Base-by-base conservation (phyloP, 2,113 vertebrate genomes). In the Strix aluco region DNA sequence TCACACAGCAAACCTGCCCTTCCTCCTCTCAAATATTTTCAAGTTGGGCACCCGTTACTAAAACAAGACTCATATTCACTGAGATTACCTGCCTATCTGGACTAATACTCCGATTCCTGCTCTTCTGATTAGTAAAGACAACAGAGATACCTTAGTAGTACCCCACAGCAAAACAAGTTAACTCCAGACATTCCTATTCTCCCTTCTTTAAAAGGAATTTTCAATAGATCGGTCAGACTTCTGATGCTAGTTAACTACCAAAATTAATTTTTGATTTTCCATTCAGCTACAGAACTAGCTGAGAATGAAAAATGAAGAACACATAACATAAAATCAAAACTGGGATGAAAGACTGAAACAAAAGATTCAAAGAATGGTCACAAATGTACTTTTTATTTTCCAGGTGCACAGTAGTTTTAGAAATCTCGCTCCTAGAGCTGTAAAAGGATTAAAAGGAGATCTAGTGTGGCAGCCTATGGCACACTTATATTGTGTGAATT, bases 401-500 rank as follows among this genome's bases (percentile, higher is more conserved):
- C 21, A 90, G 9, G 16, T 55, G 38, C 32, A 21, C 4, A 38
- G 38, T 10, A 81, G 42, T 51, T 88, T 54, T 58, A 83, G 36
- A 80, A 73, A 54, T 38, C 34, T 73, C 40, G 47, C 32, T 49
- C 44, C 51, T 11, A 62, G 51, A 74, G 8, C 6, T 52, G 26
- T 46, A 32, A 49, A 75, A 92, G 42, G 10, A 61, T 75, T 75
- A 67, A 62, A 83, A 87, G 23, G 20, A 63, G 13, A 75, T 34
- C 12, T 29, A 65, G 9, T 21, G 13, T n/a, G 10, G 65, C 49
- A 90, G 70, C 10, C n/a, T 55, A 51, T 7, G 9, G 40, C 38
- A 83, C 14, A 25, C 0, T 1, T 16, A 5, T 27, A 74, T 38
- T 38, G 16, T 57, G 55, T 0, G 0, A 65, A 25, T 66, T 58